phyloP scores from a whole-genome alignment of 2,797 vertebrate species.

The Myotis vivesi region DNA sequence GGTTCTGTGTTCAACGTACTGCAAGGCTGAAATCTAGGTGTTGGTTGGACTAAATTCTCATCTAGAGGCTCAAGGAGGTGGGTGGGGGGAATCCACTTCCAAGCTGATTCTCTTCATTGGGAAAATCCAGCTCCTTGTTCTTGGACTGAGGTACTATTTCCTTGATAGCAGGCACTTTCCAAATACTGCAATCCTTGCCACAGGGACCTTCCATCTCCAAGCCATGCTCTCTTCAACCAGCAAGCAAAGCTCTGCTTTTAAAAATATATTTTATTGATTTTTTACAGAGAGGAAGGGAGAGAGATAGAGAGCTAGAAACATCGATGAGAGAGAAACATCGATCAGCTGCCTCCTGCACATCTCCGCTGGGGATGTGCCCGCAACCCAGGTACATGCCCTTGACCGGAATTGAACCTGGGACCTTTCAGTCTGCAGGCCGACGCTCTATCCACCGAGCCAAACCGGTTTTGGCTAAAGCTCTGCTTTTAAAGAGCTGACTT shows the following conservation, averaged over 20 bases:
- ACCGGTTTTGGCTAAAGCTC: background rate
- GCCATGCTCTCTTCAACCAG: background rate
- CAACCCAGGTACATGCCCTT: too few relatives aligned
- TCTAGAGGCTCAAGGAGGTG: background rate
- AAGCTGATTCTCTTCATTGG: background rate
- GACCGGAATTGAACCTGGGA: too few relatives aligned
- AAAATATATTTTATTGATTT: background rate
- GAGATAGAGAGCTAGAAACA: too few relatives aligned
- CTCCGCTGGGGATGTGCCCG: too few relatives aligned
- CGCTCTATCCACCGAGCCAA: too few relatives aligned
- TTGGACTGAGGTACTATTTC: background rate
- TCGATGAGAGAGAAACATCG: too few relatives aligned
- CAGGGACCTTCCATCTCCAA: background rate
- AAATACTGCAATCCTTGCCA: background rate
- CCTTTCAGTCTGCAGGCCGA: too few relatives aligned
- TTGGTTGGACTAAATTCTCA: background rate
- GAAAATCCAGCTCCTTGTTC: background rate
- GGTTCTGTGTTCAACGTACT: background rate
- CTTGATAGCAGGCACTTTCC: background rate
- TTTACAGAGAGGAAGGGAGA: too few relatives aligned
- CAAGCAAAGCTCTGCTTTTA: background rate
- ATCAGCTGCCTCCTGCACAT: too few relatives aligned
- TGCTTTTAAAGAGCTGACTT: background rate
- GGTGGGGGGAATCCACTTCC: background rate
- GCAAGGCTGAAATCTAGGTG: background rate